Evolutionary conservation across 1,140 invertebrate genomes (phyloP).

Genomic region (Akabosia matsudoensis): DNA sequence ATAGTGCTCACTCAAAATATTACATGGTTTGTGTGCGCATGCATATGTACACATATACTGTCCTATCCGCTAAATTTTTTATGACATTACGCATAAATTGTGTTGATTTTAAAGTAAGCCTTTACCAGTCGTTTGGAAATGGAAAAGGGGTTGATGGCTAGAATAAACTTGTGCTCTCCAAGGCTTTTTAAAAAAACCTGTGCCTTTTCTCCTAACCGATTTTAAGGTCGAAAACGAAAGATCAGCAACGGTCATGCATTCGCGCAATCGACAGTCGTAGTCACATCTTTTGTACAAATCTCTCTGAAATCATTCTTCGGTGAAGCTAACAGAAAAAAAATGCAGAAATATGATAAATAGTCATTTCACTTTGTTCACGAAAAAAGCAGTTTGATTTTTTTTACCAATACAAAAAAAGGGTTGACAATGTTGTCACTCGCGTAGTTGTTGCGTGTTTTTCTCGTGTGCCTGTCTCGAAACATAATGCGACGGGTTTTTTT

Average conservation of each 20-base stretch:
- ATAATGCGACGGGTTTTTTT: background rate
- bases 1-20: slow-evolving; percentile 1
- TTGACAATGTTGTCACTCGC: slow-evolving; percentile 38
- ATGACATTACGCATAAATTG: slow-evolving; percentile 7
- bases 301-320: background rate
- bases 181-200: background rate
- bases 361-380: slow-evolving; percentile 25
- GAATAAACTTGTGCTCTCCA: background rate
- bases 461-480: background rate
- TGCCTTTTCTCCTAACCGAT: background rate
- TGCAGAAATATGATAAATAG: slow-evolving; percentile 48
- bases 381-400: slow-evolving; percentile 4
- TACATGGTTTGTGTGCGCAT: background rate
- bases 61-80: background rate
- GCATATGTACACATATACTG: background rate
- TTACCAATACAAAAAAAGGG: slow-evolving; percentile 42
- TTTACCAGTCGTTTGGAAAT: slow-evolving; percentile 5
- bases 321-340: slow-evolving; percentile 37
- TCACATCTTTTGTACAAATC: background rate
- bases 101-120: background rate
- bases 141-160: background rate
- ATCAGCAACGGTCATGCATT: background rate
- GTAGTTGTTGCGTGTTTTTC: background rate
- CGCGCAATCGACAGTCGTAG: background rate
- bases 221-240: too few relatives aligned